Conservation (phyloP, 2,797 vertebrate genomes). For the Bufotes viridis region DNA sequence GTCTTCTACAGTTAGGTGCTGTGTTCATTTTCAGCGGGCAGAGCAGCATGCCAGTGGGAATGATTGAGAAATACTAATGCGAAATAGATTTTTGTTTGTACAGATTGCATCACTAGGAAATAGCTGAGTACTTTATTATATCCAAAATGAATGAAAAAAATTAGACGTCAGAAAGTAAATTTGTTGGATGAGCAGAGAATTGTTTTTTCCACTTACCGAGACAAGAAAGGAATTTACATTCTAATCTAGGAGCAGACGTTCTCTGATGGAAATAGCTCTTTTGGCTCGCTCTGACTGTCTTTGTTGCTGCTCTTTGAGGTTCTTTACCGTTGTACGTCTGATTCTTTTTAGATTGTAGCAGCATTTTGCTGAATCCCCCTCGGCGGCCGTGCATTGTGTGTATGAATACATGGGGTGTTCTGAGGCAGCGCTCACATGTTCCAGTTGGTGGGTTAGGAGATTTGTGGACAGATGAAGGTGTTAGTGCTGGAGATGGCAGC, state of each 20-base stretch:
- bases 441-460: background rate
- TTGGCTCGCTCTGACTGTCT: conserved; percentile 12
- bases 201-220: conserved; percentile 56
- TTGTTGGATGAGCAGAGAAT: conserved; percentile 34
- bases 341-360: background rate
- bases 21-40: conserved; percentile 17
- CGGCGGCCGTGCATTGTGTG: background rate
- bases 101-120: conserved; percentile 49
- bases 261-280: conserved; percentile 16
- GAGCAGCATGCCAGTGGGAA: background rate
- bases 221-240: conserved; percentile 45
- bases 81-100: conserved; percentile 55
- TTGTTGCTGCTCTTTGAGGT: conserved; percentile 9
- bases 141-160: conserved; percentile 47
- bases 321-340: background rate
- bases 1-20: background rate
- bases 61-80: conserved; percentile 47
- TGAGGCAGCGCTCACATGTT: background rate
- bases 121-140: conserved; percentile 51
- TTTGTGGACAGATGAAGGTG: conserved; percentile 34
- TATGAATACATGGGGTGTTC: background rate
- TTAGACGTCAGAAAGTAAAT: conserved; percentile 46
- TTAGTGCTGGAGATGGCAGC: conserved; percentile 24
- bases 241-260: conserved; percentile 33
- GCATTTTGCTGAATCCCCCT: background rate